phyloP scores from a whole-genome alignment of 2,113 vertebrate species.

The Calyptomena viridis region DNA sequence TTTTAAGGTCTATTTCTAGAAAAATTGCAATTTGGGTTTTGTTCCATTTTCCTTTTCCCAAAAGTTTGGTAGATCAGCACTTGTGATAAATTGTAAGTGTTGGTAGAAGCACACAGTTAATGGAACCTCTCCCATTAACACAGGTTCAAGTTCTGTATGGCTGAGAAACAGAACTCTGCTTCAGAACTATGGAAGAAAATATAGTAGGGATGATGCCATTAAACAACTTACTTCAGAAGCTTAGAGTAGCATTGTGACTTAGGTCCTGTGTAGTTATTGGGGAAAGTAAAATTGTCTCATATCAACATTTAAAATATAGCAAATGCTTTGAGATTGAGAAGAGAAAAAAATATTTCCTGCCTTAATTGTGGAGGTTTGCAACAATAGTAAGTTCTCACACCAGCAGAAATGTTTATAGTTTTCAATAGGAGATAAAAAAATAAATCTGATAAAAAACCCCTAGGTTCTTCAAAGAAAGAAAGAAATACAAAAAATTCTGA shows the following conservation, averaged over 20 bases:
- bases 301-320: background rate
- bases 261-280: background rate
- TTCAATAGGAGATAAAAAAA: background rate
- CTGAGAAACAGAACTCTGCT: background rate
- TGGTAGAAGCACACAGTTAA: background rate
- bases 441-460: background rate
- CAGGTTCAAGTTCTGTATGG: accelerated
- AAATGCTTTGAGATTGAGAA: background rate
- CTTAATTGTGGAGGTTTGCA: background rate
- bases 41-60: background rate
- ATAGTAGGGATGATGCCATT: background rate
- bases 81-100: background rate
- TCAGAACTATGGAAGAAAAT: background rate
- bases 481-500: accelerated
- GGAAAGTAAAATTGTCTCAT: background rate
- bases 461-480: background rate
- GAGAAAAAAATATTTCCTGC: background rate
- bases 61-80: background rate
- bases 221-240: background rate
- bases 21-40: background rate
- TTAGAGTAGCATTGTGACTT: background rate
- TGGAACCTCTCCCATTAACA: background rate
- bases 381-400: background rate
- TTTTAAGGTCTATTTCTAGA: background rate
- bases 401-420: background rate